These are phyloP conservation scores for Caenorhabditis becei DNA, from an alignment of 2,888 invertebrate genomes.

Conservation along the genomic window DNA sequence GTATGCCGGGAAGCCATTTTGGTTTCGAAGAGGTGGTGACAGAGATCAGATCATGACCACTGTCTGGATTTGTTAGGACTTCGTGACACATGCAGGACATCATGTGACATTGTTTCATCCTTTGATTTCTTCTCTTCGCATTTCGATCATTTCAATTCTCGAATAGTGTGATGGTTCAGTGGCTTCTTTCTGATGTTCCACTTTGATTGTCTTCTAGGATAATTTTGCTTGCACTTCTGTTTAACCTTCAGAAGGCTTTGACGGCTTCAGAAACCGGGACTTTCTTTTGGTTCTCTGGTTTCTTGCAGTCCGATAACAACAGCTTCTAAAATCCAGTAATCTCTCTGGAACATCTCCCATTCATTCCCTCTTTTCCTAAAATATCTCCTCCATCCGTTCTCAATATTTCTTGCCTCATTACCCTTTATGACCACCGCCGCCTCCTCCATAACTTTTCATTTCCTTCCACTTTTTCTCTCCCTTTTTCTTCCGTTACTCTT, in stretches of 20 bases:
- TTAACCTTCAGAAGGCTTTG: no score
- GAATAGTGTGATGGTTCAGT: no score
- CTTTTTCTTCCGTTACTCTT: slow-evolving; percentile 7
- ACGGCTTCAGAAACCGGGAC: no score
- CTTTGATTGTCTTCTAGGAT: no score
- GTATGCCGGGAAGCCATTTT: slow-evolving; percentile 20
- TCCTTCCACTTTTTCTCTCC: slow-evolving; percentile 13
- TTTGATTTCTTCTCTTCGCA: not conserved
- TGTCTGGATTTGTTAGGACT: not conserved
- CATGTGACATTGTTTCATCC: not conserved
- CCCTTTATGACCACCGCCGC: slow-evolving; percentile 38
- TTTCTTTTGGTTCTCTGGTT: no score
- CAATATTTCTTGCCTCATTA: slow-evolving; percentile 34
- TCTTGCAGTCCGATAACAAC: no score
- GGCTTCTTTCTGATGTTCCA: not conserved
- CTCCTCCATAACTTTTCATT: slow-evolving; percentile 36
- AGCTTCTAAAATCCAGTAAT: no score
- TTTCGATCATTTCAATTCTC: no score
- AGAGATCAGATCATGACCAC: not conserved
- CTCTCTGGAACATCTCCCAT: not conserved
- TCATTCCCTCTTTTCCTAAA: not conserved
- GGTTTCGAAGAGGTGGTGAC: not conserved
- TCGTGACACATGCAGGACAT: not conserved
- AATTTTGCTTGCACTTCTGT: no score
- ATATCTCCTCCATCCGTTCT: not conserved